Base-by-base conservation (phyloP, 2,113 vertebrate genomes). In the Sceloporus undulatus region DNA sequence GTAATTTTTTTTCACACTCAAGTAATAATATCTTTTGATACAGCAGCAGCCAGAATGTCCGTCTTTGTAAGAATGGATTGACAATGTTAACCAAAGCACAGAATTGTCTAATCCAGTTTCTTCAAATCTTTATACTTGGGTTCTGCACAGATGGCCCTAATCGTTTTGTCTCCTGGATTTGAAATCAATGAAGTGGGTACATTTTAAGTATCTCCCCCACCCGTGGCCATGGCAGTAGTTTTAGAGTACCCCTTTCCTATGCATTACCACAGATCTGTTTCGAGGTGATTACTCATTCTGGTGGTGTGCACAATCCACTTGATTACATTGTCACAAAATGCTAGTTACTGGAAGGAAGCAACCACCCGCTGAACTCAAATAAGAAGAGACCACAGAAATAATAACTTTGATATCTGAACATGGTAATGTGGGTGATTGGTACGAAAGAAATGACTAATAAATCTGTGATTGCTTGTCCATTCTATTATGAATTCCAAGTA, bases 261-360 rank as follows among this genome's bases (percentile, higher is more conserved):
- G 71, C 70, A 90, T 92, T 92, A 93, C 40, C 65, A 86, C 77
- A 85, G 74, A 71, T 65, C 52, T 91, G n/a, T 86, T 91, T 91
- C 83, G n/a, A 91, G 77, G 90, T 92, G 92, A 91, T 92, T 88
- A 93, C 91, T 88, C 90, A 94, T 94, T 90, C 84, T 85, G 91
- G 91, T 94, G n/a, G 84, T 84, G 87, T 83, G 91, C 90, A 91
- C 77, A 88, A 93, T 79, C 79, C 88, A 89, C 89, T 92, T 95
- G 94, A 96, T 94, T 94, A 95, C 91, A 93, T n/a, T 93, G 92
- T 92, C 92, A 91, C 85, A 88, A 92, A 90, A n/a, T n/a, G 82
- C 92, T 85, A 91, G 88, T 93, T 93, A 91, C 81, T 87, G 85
- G 65, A 92, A 83, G 34, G 77, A 93, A 94, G 78, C 87, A 92